A percentile compares a stretch with the other conserved stretches of the same genome.
Evolutionary conservation across 1,140 invertebrate genomes (phyloP).

Genomic region (Schlechtendalia chinensis): DNA sequence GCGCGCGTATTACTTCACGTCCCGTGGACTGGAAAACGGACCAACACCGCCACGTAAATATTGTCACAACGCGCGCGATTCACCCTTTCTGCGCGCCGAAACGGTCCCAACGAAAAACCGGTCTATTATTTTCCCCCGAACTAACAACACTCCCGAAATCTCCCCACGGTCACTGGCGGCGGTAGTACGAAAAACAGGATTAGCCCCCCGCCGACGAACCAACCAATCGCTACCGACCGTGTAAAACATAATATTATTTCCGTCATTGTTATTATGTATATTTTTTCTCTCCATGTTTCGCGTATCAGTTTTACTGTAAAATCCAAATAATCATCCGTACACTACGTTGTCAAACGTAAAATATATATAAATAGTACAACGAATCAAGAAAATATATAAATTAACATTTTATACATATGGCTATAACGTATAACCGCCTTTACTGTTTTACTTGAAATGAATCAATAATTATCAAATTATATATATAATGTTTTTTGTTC

Average conservation of each 20-base stretch:
- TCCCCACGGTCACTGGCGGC: not conserved
- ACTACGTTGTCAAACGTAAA: no score
- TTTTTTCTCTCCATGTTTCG: constrained; percentile 4
- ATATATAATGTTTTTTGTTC: no score
- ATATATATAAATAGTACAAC: no score
- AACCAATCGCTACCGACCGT: constrained; percentile 21
- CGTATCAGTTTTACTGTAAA: not conserved
- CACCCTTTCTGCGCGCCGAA: constrained; percentile 4
- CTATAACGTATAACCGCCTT: no score
- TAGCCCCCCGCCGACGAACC: constrained; percentile 8
- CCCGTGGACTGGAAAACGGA: constrained; percentile 27
- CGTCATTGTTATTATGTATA: no score
- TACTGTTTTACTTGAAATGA: no score
- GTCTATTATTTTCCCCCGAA: constrained; percentile 14
- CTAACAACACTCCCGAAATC: not conserved
- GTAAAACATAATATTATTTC: no score
- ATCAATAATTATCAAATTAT: no score
- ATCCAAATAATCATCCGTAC: not conserved
- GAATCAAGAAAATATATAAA: no score
- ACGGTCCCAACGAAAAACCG: constrained; percentile 19
- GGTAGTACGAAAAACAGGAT: constrained; percentile 8
- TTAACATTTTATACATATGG: no score
- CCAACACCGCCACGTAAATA: constrained; percentile 30
- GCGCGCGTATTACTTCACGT: constrained; percentile 1
- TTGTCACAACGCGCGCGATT: constrained; percentile 18